phyloP scores from a whole-genome alignment of 2,113 vertebrate genomes.

The Rafetus swinhoei region DNA sequence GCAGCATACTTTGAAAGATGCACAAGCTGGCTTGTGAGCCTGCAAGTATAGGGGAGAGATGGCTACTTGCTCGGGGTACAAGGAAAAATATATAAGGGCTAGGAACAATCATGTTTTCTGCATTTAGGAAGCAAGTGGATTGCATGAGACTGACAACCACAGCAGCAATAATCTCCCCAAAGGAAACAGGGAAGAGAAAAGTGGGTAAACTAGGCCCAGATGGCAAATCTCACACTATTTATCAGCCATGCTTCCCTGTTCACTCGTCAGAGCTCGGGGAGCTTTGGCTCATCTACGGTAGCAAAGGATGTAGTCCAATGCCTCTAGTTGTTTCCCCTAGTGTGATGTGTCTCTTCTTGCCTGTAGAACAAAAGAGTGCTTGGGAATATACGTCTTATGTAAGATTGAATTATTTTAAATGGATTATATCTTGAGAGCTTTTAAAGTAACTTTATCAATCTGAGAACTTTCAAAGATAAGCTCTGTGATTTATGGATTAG shows the following conservation, averaged over 20 bases:
- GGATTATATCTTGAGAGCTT: background rate
- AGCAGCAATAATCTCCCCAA: background rate
- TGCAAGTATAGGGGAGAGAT: rapidly evolving
- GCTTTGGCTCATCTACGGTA: background rate
- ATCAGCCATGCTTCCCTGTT: background rate
- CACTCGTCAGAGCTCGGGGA: background rate
- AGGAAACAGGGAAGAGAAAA: background rate
- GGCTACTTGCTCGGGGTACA: rapidly evolving
- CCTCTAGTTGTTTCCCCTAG: background rate
- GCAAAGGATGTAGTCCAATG: background rate
- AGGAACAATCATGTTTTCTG: background rate
- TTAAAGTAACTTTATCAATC: background rate
- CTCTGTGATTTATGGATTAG: background rate
- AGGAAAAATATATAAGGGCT: rapidly evolving
- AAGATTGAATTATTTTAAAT: background rate
- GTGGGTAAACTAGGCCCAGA: rapidly evolving
- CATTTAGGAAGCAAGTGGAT: background rate
- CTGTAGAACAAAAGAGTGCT: background rate
- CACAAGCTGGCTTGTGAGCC: background rate
- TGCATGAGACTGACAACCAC: background rate
- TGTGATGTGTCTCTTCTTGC: background rate
- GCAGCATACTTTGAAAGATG: background rate
- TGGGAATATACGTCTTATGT: background rate
- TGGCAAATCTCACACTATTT: rapidly evolving
- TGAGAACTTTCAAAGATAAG: background rate